These are phyloP conservation scores for Hippocampus guttulatus DNA, from an alignment of 2,113 vertebrate species.

Conservation along the genomic window DNA sequence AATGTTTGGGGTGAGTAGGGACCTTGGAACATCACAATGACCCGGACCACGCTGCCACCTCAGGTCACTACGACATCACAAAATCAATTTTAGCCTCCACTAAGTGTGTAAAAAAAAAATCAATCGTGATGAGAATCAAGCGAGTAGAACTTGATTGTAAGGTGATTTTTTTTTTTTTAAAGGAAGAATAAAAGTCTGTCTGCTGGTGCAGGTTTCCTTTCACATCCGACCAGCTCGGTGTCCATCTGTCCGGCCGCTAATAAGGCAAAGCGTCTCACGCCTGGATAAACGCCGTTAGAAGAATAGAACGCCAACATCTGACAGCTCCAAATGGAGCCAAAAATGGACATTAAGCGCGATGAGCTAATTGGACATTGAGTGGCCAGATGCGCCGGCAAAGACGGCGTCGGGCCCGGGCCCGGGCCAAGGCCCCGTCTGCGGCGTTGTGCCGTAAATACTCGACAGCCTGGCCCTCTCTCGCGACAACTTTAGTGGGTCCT, in stretches of 20 bases:
- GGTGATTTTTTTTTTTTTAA: too few species aligned
- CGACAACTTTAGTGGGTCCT: conserved; percentile 63
- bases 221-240: not conserved
- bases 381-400: conserved; percentile 48
- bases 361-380: conserved; percentile 63
- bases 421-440: conserved; percentile 45
- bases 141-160: not conserved
- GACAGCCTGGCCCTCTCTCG: conserved; percentile 51
- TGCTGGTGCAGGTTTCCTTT: not conserved
- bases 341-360: conserved; percentile 56
- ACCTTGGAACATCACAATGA: too few species aligned
- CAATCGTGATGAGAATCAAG: not conserved
- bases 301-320: conserved; percentile 50
- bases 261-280: conserved; percentile 34
- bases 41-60: too few species aligned
- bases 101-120: too few species aligned
- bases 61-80: not conserved
- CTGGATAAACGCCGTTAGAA: conserved; percentile 42
- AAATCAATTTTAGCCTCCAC: not conserved
- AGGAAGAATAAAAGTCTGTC: not conserved
- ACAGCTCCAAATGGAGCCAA: conserved; percentile 55
- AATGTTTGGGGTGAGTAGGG: conserved; percentile 83
- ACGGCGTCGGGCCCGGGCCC: conserved; percentile 48
- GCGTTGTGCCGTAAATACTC: conserved; percentile 51
- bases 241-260: conserved; percentile 32